Evolutionary conservation across 2,888 invertebrate species (phyloP).

Genomic region (Noctua janthina): DNA sequence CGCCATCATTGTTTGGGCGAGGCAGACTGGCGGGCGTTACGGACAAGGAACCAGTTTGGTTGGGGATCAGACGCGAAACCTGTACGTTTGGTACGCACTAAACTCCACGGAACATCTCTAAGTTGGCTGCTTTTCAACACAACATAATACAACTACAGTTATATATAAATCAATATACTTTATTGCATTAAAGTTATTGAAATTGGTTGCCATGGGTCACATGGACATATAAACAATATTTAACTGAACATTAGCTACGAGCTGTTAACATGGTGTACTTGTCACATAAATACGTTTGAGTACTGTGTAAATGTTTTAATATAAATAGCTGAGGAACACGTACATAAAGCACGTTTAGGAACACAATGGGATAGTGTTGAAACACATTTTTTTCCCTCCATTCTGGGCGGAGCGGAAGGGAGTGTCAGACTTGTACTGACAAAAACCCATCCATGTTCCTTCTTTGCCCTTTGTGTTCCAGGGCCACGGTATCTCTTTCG

Average conservation of each 20-base stretch:
- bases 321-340: conserved; percentile 50
- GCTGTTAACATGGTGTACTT: conserved; percentile 50
- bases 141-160: conserved; percentile 32
- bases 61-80: conserved; percentile 69
- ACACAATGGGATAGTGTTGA: conserved; percentile 36
- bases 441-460: too few species aligned
- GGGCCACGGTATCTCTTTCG: too few species aligned
- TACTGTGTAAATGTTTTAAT: conserved; percentile 49
- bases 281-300: conserved; percentile 49
- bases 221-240: conserved; percentile 37
- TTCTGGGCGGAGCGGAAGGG: too few species aligned
- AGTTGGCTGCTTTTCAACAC: conserved; percentile 46
- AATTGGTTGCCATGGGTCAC: conserved; percentile 29
- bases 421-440: too few species aligned
- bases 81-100: conserved; percentile 56
- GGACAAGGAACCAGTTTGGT: conserved; percentile 82
- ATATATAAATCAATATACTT: conserved; percentile 15
- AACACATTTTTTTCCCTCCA: conserved; percentile 3
- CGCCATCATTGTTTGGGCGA: conserved; percentile 74
- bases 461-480: too few species aligned
- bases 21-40: conserved; percentile 87
- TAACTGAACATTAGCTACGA: conserved; percentile 31
- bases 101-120: conserved; percentile 51
- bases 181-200: conserved; percentile 27
- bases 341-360: conserved; percentile 32